Evolutionary conservation across 2,888 invertebrate species (phyloP).

Genomic region (Tenodera sinensis): DNA sequence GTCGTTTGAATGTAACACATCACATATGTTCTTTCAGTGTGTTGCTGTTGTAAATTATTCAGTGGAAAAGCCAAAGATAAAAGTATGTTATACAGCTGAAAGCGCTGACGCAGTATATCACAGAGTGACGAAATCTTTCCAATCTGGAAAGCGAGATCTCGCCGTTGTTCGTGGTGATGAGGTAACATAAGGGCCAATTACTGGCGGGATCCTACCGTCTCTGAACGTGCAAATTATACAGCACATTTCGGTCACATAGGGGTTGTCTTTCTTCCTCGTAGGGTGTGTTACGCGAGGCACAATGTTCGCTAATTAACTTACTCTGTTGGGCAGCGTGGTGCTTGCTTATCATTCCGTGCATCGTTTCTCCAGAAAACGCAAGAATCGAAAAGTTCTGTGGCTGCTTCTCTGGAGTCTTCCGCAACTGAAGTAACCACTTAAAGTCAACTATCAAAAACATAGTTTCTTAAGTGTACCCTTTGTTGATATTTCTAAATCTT

Average conservation of each 20-base stretch:
- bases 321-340: background rate
- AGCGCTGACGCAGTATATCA: background rate
- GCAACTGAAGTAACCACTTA: no score
- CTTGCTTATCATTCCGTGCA: background rate
- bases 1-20: no score
- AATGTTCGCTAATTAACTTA: background rate
- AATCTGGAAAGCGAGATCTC: background rate
- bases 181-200: background rate
- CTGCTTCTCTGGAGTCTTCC: no score
- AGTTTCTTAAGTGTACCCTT: no score
- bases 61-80: no score
- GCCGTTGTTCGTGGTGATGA: background rate
- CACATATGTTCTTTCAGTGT: no score
- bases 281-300: background rate
- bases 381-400: background rate
- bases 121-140: background rate
- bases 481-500: no score
- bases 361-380: background rate
- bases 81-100: no score
- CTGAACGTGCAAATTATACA: background rate
- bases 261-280: background rate
- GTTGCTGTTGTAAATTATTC: no score
- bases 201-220: background rate
- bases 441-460: no score
- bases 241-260: background rate